phyloP scores from a whole-genome alignment of 92 coral and sea anemone genomes.

The Nematostella vectensis region DNA sequence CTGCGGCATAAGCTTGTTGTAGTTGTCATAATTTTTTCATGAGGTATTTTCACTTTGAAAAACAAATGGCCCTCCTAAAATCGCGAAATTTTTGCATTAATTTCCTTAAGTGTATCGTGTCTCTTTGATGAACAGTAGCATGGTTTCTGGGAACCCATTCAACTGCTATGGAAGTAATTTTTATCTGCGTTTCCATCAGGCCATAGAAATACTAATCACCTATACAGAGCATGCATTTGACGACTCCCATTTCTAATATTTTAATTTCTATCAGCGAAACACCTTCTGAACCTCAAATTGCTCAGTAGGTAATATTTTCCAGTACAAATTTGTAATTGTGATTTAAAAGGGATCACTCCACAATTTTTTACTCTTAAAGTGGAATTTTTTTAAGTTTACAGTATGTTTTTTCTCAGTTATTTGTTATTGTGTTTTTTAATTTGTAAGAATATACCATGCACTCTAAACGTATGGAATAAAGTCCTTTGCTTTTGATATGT shows the following conservation, averaged over 20 bases:
- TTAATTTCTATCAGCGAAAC: slow-evolving; percentile 22
- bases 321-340: no score
- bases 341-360: no score
- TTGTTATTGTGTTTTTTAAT: no score
- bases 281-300: slow-evolving; percentile 37
- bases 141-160: slow-evolving; percentile 10
- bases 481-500: no score
- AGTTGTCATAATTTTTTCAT: slow-evolving; percentile 25
- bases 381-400: no score
- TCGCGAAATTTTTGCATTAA: no score
- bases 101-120: no score
- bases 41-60: slow-evolving; percentile 24
- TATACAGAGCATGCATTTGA: slow-evolving; percentile 12
- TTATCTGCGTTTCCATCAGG: slow-evolving; percentile 22
- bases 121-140: slow-evolving; percentile 10
- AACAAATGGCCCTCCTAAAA: slow-evolving; percentile 1
- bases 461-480: no score
- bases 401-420: no score
- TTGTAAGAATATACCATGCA: no score
- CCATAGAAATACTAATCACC: slow-evolving; percentile 27
- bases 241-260: slow-evolving; percentile 11
- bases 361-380: no score
- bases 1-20: slow-evolving; percentile 21
- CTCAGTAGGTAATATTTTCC: slow-evolving; percentile 12
- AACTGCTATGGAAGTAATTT: neutral